These are phyloP conservation scores for Panagrolaimus sp. DNA, from an alignment of 1,140 invertebrate genomes.

Conservation along the genomic window DNA sequence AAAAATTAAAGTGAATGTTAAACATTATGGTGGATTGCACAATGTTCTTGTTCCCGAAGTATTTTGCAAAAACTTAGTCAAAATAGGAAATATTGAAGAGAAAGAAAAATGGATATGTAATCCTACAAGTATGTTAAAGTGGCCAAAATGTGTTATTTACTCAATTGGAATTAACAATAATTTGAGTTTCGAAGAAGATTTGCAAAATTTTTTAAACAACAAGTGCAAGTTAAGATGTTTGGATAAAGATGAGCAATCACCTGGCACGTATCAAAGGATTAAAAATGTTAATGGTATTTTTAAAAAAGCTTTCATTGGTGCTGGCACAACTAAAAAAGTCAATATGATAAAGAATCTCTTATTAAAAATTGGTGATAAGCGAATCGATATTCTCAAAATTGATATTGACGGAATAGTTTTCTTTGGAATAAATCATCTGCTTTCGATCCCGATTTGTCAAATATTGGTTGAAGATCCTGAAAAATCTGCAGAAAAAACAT, in stretches of 20 bases:
- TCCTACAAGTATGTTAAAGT: too few species aligned
- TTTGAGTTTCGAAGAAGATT: not conserved
- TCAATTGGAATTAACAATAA: slow-evolving; percentile 7
- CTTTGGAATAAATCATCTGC: too few species aligned
- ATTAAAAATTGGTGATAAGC: not conserved
- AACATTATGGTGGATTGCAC: too few species aligned
- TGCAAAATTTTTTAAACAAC: not conserved
- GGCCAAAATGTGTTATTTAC: not conserved
- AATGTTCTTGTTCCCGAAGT: too few species aligned
- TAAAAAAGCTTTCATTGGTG: not conserved
- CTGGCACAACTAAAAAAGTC: not conserved
- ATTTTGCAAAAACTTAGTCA: not conserved
- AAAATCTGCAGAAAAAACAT: too few species aligned
- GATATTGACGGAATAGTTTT: slow-evolving; percentile 11
- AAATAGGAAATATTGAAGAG: not conserved
- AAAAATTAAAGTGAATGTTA: too few species aligned
- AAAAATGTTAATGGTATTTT: not conserved
- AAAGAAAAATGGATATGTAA: slow-evolving; percentile 3
- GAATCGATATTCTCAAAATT: not conserved
- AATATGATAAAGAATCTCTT: not conserved
- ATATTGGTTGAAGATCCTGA: too few species aligned
- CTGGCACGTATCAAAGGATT: not conserved
- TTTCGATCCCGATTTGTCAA: too few species aligned
- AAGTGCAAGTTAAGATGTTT: not conserved
- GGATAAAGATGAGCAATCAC: not conserved